phyloP scores from a whole-genome alignment of 35 echinoderm and acorn worm genomes.

The Apostichopus parvimensis region DNA sequence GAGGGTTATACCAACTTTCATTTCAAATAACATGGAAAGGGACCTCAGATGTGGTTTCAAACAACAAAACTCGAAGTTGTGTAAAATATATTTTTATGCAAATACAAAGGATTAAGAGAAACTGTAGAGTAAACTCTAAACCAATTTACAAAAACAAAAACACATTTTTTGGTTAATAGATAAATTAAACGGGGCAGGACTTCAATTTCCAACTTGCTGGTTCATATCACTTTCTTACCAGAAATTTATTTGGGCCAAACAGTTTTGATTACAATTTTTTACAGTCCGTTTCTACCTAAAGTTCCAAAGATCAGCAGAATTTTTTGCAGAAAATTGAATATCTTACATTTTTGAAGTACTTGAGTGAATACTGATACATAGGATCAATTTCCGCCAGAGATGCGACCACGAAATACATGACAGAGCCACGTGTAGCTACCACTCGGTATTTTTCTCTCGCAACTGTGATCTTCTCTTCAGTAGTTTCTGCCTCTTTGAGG shows the following conservation, averaged over 20 bases:
- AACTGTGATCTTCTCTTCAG: conserved; percentile 92
- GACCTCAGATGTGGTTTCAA: not conserved
- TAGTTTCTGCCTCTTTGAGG: conserved; percentile 86
- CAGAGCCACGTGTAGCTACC: conserved; percentile 88
- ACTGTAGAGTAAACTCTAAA: too few species aligned
- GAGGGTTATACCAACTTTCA: too few species aligned
- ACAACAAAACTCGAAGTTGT: not conserved
- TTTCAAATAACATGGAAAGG: not conserved
- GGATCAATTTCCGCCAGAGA: conserved; percentile 97
- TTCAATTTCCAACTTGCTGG: not conserved
- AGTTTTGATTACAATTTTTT: too few species aligned
- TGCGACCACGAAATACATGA: conserved; percentile 96
- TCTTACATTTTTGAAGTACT: conserved; percentile 98
- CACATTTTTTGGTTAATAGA: too few species aligned
- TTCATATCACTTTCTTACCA: too few species aligned
- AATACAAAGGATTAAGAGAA: too few species aligned
- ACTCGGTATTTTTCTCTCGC: conserved; percentile 93
- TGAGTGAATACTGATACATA: conserved; percentile 99
- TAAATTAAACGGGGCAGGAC: too few species aligned
- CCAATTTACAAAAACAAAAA: too few species aligned
- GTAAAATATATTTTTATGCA: too few species aligned
- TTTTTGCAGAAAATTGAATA: not conserved
- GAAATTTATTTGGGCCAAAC: too few species aligned
- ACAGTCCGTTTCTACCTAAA: too few species aligned
- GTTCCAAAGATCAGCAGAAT: too few species aligned